Evolutionary conservation across 2,113 vertebrate species (phyloP).

Genomic region (Xerus inauris): DNA sequence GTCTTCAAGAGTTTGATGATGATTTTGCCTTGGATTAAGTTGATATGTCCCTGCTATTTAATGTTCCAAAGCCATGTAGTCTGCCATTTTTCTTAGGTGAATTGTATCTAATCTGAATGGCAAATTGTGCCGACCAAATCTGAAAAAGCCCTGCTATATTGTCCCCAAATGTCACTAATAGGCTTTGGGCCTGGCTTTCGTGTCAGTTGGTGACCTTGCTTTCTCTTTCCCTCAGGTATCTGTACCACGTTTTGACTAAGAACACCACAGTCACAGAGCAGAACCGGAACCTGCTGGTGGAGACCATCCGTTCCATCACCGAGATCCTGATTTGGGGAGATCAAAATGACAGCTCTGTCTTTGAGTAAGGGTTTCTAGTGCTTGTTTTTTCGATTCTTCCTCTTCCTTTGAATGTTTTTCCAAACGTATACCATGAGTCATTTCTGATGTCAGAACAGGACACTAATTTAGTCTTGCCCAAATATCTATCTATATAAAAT

Average conservation of each 20-base stretch:
- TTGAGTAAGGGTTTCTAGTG: slow-evolving; percentile 92
- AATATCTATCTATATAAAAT: neutral
- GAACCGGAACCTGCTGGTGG: slow-evolving; percentile 97
- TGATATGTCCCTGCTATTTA: neutral
- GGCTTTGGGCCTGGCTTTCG: neutral
- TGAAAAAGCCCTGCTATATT: neutral
- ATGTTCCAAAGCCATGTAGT: neutral
- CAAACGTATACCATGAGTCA: slow-evolving; percentile 36
- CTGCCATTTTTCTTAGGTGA: neutral
- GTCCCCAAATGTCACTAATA: neutral
- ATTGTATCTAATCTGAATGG: neutral
- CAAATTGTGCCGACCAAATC: neutral
- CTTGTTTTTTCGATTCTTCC: neutral
- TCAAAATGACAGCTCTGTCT: slow-evolving; percentile 99
- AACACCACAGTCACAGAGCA: slow-evolving; percentile 99
- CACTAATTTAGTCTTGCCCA: neutral
- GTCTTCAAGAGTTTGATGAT: neutral
- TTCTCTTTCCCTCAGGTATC: slow-evolving; percentile 88
- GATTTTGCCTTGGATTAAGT: neutral
- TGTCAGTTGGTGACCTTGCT: neutral
- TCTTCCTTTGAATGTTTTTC: slow-evolving; percentile 24
- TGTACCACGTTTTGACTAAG: slow-evolving; percentile 97
- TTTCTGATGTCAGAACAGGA: neutral
- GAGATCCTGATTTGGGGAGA: slow-evolving; percentile 99
- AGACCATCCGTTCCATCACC: slow-evolving; percentile 98